These are phyloP conservation scores for Solenopsis invicta DNA, from an alignment of 1,140 invertebrate species.

Conservation along the genomic window DNA sequence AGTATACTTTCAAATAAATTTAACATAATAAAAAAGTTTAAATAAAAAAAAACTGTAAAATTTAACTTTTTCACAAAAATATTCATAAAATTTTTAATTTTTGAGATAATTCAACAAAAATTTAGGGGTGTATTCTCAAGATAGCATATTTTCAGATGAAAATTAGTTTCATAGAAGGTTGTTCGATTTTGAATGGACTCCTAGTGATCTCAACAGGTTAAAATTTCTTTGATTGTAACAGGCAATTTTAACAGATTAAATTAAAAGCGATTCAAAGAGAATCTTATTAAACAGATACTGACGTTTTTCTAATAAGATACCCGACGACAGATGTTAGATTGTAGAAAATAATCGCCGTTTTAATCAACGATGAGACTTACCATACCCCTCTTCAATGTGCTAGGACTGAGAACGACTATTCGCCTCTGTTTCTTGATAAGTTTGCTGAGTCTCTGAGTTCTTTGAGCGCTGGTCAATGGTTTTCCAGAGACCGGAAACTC, in stretches of 20 bases:
- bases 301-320: neutral
- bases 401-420: slow-evolving; percentile 68
- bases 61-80: no score
- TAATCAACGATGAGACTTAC: slow-evolving; percentile 57
- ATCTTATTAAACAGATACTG: no score
- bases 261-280: neutral
- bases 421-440: slow-evolving; percentile 87
- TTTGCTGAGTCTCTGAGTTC: slow-evolving; percentile 89
- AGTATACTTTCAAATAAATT: no score
- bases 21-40: no score
- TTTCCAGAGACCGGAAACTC: slow-evolving; percentile 68
- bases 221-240: neutral
- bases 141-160: no score
- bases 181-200: no score
- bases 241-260: neutral
- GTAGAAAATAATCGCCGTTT: neutral
- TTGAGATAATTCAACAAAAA: no score
- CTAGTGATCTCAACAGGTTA: no score
- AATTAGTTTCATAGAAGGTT: no score
- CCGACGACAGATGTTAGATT: neutral
- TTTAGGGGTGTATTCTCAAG: no score
- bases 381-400: slow-evolving; percentile 38
- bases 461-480: slow-evolving; percentile 89
- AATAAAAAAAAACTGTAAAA: no score
- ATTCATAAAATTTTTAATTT: no score